These are phyloP conservation scores for Porphyrio hochstetteri DNA, from an alignment of 2,113 vertebrate species.

Conservation along the genomic window DNA sequence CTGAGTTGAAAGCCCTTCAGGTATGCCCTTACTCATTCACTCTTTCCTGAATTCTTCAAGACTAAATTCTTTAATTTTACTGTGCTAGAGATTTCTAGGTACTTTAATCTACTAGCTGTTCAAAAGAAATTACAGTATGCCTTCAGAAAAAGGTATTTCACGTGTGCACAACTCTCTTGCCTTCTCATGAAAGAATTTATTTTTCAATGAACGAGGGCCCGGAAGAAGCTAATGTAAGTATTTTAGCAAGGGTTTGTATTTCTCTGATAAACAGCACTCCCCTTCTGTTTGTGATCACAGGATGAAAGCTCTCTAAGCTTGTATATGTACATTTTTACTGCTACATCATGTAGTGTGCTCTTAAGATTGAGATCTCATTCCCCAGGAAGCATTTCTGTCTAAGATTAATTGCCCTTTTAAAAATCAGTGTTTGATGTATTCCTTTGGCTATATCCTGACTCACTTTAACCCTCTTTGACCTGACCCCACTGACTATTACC, in stretches of 20 bases:
- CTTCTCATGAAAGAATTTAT: conserved; percentile 52
- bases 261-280: conserved; percentile 78
- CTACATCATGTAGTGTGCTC: conserved; percentile 79
- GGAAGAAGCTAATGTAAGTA: conserved; percentile 76
- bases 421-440: conserved; percentile 83
- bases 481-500: conserved; percentile 78
- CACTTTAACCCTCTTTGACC: conserved; percentile 82
- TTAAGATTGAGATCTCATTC: conserved; percentile 84
- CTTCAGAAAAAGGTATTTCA: not conserved
- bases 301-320: conserved; percentile 79
- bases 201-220: conserved; percentile 30
- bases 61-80: not conserved
- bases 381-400: conserved; percentile 81
- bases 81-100: not conserved
- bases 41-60: not conserved
- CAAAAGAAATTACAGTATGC: not conserved
- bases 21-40: not conserved
- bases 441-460: conserved; percentile 80
- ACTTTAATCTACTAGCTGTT: not conserved
- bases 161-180: not conserved
- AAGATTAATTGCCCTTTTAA: conserved; percentile 87
- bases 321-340: conserved; percentile 82
- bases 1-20: no score
- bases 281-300: conserved; percentile 83
- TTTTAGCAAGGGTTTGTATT: conserved; percentile 76